Evolutionary conservation across 2,888 invertebrate genomes (phyloP).

Genomic region (Polyommatus iphigenia): DNA sequence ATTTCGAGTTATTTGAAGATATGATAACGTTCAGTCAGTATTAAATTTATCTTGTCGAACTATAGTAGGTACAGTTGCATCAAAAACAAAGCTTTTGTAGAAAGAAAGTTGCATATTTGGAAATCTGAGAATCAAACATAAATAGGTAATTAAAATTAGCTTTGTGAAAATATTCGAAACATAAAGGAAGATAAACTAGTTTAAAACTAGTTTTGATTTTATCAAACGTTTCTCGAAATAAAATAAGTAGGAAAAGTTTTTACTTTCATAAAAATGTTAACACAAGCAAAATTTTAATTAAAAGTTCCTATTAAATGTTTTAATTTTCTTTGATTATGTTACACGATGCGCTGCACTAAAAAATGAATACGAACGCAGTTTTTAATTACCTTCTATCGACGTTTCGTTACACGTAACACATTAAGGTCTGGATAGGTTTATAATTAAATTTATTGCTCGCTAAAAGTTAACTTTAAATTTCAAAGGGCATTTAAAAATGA

Average conservation of each 20-base stretch:
- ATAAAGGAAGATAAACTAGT: background rate
- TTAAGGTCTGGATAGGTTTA: background rate
- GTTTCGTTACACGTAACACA: background rate
- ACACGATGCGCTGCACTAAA: slow-evolving; percentile 1
- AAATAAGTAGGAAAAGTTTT: background rate
- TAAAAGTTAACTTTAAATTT: background rate
- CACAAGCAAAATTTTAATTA: background rate
- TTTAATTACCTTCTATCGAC: slow-evolving; percentile 20
- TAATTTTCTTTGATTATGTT: background rate
- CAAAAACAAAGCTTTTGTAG: too few species aligned
- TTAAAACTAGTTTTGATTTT: background rate
- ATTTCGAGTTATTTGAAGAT: too few species aligned
- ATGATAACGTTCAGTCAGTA: too few species aligned
- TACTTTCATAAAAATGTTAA: slow-evolving; percentile 18
- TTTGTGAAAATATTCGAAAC: background rate
- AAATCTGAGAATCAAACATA: background rate
- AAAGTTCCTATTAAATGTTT: background rate
- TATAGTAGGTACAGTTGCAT: too few species aligned
- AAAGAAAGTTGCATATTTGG: too few species aligned
- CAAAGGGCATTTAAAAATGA: background rate
- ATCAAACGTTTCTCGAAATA: background rate
- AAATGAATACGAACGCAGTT: background rate
- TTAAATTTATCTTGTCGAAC: too few species aligned
- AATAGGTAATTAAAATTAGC: background rate
- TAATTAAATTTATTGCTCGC: background rate